phyloP scores from a whole-genome alignment of 2,797 vertebrate species.

The Pangasius sanitwongsei region DNA sequence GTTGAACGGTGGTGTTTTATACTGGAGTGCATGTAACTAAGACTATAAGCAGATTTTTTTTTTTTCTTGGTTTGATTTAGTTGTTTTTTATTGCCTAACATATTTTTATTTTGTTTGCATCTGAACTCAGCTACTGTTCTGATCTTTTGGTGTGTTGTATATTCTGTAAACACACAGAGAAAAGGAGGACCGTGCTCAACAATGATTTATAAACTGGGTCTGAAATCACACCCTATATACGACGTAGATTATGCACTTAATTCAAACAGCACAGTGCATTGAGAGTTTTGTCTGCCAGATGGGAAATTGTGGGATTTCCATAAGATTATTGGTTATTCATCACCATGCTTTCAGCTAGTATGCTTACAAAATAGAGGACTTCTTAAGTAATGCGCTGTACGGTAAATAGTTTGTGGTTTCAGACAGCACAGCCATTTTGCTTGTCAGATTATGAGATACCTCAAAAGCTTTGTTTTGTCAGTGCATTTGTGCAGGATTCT shows the following conservation, averaged over 20 bases:
- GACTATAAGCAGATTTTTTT: neutral
- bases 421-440: neutral
- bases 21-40: neutral
- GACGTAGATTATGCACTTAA: neutral
- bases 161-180: neutral
- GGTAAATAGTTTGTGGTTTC: neutral
- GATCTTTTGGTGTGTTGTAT: neutral
- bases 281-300: neutral
- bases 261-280: neutral
- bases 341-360: neutral
- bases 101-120: neutral
- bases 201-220: neutral
- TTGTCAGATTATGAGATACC: neutral
- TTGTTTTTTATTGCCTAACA: neutral
- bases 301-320: neutral
- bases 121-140: neutral
- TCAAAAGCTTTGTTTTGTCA: neutral
- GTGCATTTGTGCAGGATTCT: neutral
- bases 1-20: neutral
- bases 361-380: neutral
- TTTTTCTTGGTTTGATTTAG: neutral
- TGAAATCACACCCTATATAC: neutral
- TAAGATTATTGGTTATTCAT: neutral
- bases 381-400: neutral
- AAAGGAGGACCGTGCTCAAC: neutral